phyloP scores from a whole-genome alignment of 2,797 vertebrate species.

The Adrianichthys oophorus region DNA sequence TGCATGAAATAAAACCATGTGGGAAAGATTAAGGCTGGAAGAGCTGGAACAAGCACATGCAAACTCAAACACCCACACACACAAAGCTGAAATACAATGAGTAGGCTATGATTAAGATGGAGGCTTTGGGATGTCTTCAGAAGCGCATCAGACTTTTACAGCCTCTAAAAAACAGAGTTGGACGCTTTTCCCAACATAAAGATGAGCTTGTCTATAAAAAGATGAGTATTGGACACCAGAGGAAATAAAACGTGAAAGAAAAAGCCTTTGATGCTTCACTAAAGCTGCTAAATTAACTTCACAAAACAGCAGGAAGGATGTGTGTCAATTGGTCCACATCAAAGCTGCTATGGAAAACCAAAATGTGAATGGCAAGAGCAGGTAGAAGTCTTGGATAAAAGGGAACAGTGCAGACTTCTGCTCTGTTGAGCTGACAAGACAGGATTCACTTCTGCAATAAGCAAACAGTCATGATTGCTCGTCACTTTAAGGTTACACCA shows the following conservation, averaged over 20 bases:
- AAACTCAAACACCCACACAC: constrained; percentile 24
- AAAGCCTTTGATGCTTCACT: not conserved
- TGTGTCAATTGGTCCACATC: not conserved
- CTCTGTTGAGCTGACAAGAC: constrained; percentile 54
- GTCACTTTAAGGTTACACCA: constrained; percentile 18
- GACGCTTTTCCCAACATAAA: constrained; percentile 56
- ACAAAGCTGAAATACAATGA: constrained; percentile 48
- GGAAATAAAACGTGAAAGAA: constrained; percentile 32
- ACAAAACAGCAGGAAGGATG: not conserved
- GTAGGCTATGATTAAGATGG: constrained; percentile 52
- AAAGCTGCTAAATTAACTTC: not conserved
- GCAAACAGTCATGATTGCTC: constrained; percentile 8
- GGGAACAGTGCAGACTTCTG: constrained; percentile 30
- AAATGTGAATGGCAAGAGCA: constrained; percentile 12
- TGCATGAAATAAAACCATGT: constrained; percentile 60
- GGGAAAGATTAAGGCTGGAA: constrained; percentile 57
- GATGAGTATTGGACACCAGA: constrained; percentile 32
- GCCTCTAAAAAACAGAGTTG: constrained; percentile 50
- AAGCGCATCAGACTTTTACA: constrained; percentile 51
- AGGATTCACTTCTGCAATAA: constrained; percentile 65
- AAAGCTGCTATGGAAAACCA: not conserved
- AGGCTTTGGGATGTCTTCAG: constrained; percentile 61
- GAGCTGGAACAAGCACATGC: constrained; percentile 53
- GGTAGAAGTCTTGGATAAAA: constrained; percentile 7
- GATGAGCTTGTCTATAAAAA: constrained; percentile 36